Evolutionary conservation across 2,888 invertebrate species (phyloP).

Genomic region (Drosophila mettleri): DNA sequence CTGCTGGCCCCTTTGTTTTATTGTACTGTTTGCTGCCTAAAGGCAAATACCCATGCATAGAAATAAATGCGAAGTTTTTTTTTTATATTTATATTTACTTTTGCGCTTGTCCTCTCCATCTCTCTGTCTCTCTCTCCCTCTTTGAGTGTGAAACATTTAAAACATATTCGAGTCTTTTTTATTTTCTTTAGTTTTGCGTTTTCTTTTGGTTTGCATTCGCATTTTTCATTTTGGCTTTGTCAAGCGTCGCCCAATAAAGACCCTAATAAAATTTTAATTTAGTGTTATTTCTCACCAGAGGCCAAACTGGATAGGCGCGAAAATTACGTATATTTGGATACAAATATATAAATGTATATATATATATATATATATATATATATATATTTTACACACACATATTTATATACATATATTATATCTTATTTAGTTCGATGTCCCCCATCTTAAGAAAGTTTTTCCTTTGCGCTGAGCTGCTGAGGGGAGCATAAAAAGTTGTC

Average conservation of each 20-base stretch:
- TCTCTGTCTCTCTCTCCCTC: slow-evolving; percentile 8
- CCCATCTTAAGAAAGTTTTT: slow-evolving; percentile 31
- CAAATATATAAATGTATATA: slow-evolving; percentile 6
- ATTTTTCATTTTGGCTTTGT: slow-evolving; percentile 47
- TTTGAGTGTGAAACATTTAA: slow-evolving; percentile 64
- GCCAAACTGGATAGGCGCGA: slow-evolving; percentile 17
- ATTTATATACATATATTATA: background rate
- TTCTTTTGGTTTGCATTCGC: slow-evolving; percentile 26
- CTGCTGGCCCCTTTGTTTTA: slow-evolving; percentile 23
- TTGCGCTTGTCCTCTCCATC: slow-evolving; percentile 1
- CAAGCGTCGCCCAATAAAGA: slow-evolving; percentile 73
- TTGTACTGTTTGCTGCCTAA: slow-evolving; percentile 39
- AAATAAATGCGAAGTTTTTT: slow-evolving; percentile 44
- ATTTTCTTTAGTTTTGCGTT: slow-evolving; percentile 4
- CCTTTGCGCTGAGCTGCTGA: slow-evolving; percentile 3
- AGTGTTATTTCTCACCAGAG: slow-evolving; percentile 78
- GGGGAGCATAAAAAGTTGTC: slow-evolving; percentile 19
- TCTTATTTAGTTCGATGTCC: slow-evolving; percentile 35
- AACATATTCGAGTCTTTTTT: slow-evolving; percentile 59
- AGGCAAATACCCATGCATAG: slow-evolving; percentile 41
- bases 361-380: background rate
- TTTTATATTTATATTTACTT: slow-evolving; percentile 14
- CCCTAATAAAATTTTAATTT: slow-evolving; percentile 80
- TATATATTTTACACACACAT: too few species aligned
- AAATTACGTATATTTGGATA: background rate